Conservation (phyloP, 2,888 invertebrate species). For the Scrobipalpa costella region DNA sequence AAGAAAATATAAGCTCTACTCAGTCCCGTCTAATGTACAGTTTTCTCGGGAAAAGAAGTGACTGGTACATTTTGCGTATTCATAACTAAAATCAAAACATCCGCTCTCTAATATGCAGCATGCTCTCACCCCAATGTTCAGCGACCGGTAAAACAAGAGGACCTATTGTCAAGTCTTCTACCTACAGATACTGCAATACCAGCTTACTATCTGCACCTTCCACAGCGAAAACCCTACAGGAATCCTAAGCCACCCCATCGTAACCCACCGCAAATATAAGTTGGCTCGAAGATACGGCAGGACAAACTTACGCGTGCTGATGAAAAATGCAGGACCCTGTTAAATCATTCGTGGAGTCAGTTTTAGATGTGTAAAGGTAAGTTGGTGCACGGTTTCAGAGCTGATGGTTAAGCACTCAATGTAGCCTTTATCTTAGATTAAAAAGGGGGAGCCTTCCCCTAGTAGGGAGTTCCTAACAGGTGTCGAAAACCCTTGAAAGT, state of each 20-base stretch:
- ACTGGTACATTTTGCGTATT: too few relatives aligned
- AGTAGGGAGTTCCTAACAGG: conserved; percentile 43
- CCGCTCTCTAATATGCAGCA: conserved; percentile 29
- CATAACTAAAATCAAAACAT: neutral
- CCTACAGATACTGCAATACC: conserved; percentile 63
- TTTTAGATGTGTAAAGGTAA: conserved; percentile 31
- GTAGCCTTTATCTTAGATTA: conserved; percentile 79
- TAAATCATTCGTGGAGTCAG: conserved; percentile 27
- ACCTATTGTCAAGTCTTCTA: conserved; percentile 71
- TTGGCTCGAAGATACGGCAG: conserved; percentile 42
- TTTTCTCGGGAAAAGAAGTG: too few relatives aligned
- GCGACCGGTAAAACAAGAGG: conserved; percentile 75
- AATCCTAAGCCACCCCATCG: neutral
- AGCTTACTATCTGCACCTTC: conserved; percentile 37
- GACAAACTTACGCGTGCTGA: conserved; percentile 38
- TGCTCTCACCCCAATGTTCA: conserved; percentile 48
- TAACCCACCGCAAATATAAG: conserved; percentile 33
- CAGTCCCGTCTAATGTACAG: too few relatives aligned
- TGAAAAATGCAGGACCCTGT: conserved; percentile 24
- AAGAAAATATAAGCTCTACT: too few relatives aligned
- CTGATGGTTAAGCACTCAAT: conserved; percentile 75
- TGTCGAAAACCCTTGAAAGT: conserved; percentile 36
- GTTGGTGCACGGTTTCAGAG: conserved; percentile 48
- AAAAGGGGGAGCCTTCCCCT: conserved; percentile 60
- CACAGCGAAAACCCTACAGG: conserved; percentile 40